phyloP scores from a whole-genome alignment of 2,113 vertebrate genomes.

The Apteryx mantelli region DNA sequence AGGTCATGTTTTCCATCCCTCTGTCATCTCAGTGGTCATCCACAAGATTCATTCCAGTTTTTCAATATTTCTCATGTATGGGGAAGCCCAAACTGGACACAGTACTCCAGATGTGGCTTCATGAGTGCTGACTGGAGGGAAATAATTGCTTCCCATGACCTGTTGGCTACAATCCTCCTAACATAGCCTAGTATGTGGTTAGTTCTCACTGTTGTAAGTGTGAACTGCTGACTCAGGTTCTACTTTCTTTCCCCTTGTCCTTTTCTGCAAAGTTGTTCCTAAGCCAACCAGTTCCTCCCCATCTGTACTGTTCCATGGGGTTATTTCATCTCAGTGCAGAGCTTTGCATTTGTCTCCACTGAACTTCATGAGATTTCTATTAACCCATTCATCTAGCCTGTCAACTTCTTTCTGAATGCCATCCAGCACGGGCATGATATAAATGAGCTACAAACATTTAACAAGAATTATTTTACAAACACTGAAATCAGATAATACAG shows the following conservation, averaged over 20 bases:
- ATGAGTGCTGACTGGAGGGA: neutral
- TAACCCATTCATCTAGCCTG: neutral
- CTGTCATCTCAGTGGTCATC: neutral
- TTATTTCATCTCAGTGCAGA: neutral
- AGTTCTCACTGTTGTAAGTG: neutral
- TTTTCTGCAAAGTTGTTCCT: neutral
- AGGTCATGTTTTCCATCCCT: neutral
- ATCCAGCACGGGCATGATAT: neutral
- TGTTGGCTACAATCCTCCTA: neutral
- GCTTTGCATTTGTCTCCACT: neutral
- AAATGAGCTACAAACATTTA: neutral
- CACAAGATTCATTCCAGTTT: neutral
- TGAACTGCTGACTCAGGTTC: neutral
- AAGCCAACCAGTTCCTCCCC: neutral
- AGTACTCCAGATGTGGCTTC: neutral
- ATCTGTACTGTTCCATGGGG: neutral
- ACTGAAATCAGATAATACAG: neutral
- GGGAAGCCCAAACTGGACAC: neutral
- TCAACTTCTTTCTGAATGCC: neutral
- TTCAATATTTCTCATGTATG: neutral
- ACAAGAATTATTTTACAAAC: neutral
- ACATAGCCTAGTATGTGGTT: rapidly evolving
- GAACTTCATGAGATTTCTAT: neutral
- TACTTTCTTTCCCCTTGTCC: neutral
- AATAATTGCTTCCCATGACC: neutral